Base-by-base conservation (phyloP, 2,888 invertebrate genomes). In the Epinotia brunnichana region DNA sequence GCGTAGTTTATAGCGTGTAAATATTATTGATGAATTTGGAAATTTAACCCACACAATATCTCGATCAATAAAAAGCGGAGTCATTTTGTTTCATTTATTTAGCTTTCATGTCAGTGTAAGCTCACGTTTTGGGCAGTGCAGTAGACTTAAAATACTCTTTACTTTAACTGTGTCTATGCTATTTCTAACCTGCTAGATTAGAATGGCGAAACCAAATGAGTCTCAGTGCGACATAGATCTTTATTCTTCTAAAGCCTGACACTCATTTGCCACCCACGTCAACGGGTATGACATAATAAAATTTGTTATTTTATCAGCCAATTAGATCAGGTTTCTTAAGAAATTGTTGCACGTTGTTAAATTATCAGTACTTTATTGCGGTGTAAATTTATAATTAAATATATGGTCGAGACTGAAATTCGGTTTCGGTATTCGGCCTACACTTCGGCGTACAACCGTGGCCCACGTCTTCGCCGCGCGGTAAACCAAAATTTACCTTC, bases 321-420 rank as follows among this genome's bases (percentile, higher is more conserved):
- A 71, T 71, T 67, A 67, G 66, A 53, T 24, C 21, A 24, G 24
- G 21, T 69, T 61, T 39, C 56, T 44, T 29, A 35, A 29, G 2
- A 61, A 61, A 54, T 67, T 41, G 57, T 70, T 10, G 51, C 51
- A 4, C 5, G 4, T 17, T 35, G 24, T 48, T 29, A 70, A 44
- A 35, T 39, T 51, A 60, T n/a, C 51, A 48, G 19, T 21, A 71
- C n/a, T 61, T 61, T 61, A 67, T 48, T 57, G 11, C 53, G 17
- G 44, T 57, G 59, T 60, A 59, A 71, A 66, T 70, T 70, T 56
- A 66, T 44, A 60, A 64, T 66, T 71, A 44, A 60, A 61, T 67
- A 35, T 44, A 53, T 21, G 15, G 19, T 17, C 35, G 13, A 51
- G 17, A 17, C 51, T 13, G 35, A 19, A 2, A 13, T 39, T 17